Evolutionary conservation across 2,888 invertebrate genomes (phyloP).

Genomic region (Tachina fera): DNA sequence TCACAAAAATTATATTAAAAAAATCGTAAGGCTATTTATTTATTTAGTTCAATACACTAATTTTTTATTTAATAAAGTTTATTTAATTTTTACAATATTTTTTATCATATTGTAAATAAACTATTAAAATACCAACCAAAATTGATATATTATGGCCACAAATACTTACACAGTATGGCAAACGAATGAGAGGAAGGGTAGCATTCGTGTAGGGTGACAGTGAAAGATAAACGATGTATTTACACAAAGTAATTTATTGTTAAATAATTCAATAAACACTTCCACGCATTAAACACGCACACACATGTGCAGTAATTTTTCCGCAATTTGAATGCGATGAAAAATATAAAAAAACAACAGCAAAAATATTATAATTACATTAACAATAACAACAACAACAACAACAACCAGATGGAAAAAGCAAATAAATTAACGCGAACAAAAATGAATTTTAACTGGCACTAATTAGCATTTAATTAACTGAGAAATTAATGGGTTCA

Average conservation of each 20-base stretch:
- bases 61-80: neutral
- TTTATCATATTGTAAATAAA: conserved; percentile 16
- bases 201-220: neutral
- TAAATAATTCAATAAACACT: conserved; percentile 49
- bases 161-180: conserved; percentile 5
- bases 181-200: neutral
- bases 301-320: conserved; percentile 2
- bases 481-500: conserved; percentile 68
- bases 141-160: conserved; percentile 39
- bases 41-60: conserved; percentile 15
- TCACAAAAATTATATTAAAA: neutral
- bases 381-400: conserved; percentile 8
- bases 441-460: conserved; percentile 65
- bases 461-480: conserved; percentile 72
- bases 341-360: neutral
- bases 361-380: conserved; percentile 23
- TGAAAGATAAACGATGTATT: conserved; percentile 30
- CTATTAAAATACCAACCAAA: conserved; percentile 41
- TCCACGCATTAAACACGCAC: neutral
- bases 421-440: conserved; percentile 50
- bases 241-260: conserved; percentile 41
- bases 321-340: conserved; percentile 12
- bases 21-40: conserved; percentile 21
- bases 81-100: conserved; percentile 1
- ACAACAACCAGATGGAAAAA: neutral